Base-by-base conservation (phyloP, 1,140 invertebrate species). In the Caenorhabditis brenneri region DNA sequence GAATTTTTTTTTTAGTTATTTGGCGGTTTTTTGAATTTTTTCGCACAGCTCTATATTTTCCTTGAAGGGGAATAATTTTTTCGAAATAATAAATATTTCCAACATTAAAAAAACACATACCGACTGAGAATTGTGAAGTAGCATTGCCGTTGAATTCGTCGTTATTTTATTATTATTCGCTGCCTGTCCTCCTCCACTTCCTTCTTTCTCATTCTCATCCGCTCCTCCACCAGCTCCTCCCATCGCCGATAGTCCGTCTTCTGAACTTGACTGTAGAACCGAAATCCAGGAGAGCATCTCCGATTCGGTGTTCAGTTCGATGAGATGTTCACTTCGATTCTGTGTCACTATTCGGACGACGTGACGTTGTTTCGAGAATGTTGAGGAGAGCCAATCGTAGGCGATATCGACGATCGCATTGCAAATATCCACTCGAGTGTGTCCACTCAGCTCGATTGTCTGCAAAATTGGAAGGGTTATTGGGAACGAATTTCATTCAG, bases 211-310 rank as follows among this genome's bases (percentile, higher is more conserved):
- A 74, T 74, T 74, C n/a, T 74, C 65, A 46, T 74, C 36, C 10
- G 15, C 65, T 27, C 65, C 22, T 24, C 36, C 65, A 46, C 42
- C 36, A n/a, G 15, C 65, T 27, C 65, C 22, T 24, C 36, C 29
- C 0, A 39, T n/a, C 10, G 36, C 29, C 3, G 65, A 31, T 3
- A 74, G 19, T 74, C 65, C 65, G 24, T 74, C 65, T 74, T 74
- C 65, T 9, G 65, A 74, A 24, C 65, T 74, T n/a, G 60, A 79
- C 27, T 83, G 82, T 12, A 83, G 31, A 22, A 65, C 69, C n/a
- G 82, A 48, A 42, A 83, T 83, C 82, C 82, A 83, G 19, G 82
- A 83, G 2, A 83, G 39, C 82, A 83, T 83, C 12, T 83, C 82
- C 9, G 82, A 65, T 42, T 83, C 82, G 12, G 82, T 55, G 31